These are phyloP conservation scores for Drosophila parthenogenetica DNA, from an alignment of 2,888 invertebrate species.

Conservation along the genomic window DNA sequence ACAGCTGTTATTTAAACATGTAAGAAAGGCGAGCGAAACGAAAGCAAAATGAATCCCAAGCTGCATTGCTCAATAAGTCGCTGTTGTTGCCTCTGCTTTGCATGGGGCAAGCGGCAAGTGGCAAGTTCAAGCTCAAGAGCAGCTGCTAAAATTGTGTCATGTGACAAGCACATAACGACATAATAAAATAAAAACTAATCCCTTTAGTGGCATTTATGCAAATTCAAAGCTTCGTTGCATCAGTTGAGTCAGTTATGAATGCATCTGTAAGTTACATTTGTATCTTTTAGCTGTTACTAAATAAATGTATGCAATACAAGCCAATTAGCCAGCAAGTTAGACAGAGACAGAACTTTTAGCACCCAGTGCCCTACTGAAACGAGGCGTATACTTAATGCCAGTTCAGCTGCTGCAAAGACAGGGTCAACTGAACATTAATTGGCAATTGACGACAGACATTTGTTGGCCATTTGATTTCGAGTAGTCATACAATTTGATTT, in stretches of 20 bases:
- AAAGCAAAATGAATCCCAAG: background rate
- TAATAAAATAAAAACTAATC: conserved; percentile 43
- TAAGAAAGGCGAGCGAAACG: conserved; percentile 1
- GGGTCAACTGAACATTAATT: conserved; percentile 76
- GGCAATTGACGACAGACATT: conserved; percentile 78
- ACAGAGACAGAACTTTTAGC: background rate
- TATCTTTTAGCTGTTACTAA: conserved; percentile 13
- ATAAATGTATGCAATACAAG: conserved; percentile 53
- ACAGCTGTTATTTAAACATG: conserved; percentile 6
- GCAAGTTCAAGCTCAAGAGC: conserved; percentile 74
- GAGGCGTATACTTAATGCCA: conserved; percentile 63
- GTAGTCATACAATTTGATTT: conserved; percentile 70
- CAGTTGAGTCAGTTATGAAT: conserved; percentile 46
- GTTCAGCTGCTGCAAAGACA: conserved; percentile 47
- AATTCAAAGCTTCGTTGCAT: conserved; percentile 47
- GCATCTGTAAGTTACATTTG: background rate
- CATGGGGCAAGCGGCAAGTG: conserved; percentile 34
- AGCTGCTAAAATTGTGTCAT: conserved; percentile 27
- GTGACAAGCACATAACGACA: conserved; percentile 23
- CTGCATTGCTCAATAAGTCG: conserved; percentile 12
- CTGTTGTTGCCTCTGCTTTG: conserved; percentile 10
- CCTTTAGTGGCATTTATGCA: conserved; percentile 51
- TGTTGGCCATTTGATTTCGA: conserved; percentile 62
- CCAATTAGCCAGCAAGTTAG: conserved; percentile 61
- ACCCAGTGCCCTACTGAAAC: conserved; percentile 4